phyloP scores from a whole-genome alignment of 2,113 vertebrate species.

The Pampusana beccarii region DNA sequence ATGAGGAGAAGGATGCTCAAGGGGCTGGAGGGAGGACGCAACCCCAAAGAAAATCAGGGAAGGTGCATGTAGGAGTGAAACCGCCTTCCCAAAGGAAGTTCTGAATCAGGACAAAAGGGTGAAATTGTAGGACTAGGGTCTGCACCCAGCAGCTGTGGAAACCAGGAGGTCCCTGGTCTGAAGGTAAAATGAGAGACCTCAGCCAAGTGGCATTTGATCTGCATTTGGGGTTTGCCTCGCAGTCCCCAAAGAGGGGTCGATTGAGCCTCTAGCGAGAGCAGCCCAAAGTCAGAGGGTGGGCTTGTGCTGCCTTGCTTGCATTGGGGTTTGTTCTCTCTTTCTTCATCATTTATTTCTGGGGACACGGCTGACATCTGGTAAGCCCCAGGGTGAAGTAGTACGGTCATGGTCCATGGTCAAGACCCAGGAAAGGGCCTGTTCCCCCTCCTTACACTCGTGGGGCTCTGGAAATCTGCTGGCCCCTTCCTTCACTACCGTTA shows the following conservation, averaged over 20 bases:
- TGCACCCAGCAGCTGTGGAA: background rate
- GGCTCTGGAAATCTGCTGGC: background rate
- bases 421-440: background rate
- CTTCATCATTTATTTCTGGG: background rate
- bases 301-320: background rate
- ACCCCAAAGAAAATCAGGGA: background rate
- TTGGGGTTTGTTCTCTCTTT: background rate
- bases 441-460: fast-evolving
- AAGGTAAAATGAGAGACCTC: background rate
- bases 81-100: background rate
- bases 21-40: background rate
- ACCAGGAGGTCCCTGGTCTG: fast-evolving
- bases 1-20: constrained; percentile 9
- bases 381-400: background rate
- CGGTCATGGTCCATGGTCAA: fast-evolving
- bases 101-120: background rate
- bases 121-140: background rate
- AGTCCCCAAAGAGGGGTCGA: background rate
- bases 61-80: background rate
- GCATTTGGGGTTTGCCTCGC: background rate
- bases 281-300: background rate
- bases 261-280: background rate
- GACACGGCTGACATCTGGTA: background rate
- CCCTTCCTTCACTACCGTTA: background rate
- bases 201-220: background rate